Evolutionary conservation across 2,888 invertebrate species (phyloP).

Genomic region (Sussaba pulchella): DNA sequence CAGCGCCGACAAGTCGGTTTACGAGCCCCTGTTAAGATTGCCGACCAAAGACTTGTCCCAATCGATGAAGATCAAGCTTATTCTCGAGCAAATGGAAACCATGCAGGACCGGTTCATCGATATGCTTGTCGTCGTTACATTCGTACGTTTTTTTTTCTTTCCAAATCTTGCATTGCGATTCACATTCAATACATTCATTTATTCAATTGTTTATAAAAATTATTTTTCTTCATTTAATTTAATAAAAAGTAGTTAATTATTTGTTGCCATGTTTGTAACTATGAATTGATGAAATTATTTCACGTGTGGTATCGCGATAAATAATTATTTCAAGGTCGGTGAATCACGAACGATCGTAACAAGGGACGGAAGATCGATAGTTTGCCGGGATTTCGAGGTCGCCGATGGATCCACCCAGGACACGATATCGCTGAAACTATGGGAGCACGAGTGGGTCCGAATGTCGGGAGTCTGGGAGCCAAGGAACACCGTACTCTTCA

Average conservation of each 20-base stretch:
- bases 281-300: no score
- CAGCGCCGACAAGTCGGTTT: slow-evolving; percentile 85
- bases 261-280: no score
- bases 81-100: slow-evolving; percentile 84
- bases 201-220: no score
- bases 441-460: slow-evolving; percentile 90
- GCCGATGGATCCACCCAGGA: slow-evolving; percentile 87
- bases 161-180: background rate
- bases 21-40: slow-evolving; percentile 86
- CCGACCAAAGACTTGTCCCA: slow-evolving; percentile 88
- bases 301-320: no score
- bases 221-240: background rate
- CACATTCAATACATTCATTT: background rate
- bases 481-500: slow-evolving; percentile 89
- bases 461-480: slow-evolving; percentile 89
- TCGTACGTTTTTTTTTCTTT: slow-evolving; percentile 77
- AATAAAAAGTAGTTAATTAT: background rate
- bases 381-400: slow-evolving; percentile 88
- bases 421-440: slow-evolving; percentile 87
- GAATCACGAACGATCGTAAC: slow-evolving; percentile 88
- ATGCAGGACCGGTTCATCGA: slow-evolving; percentile 86
- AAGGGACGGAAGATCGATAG: slow-evolving; percentile 86
- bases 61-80: slow-evolving; percentile 86
- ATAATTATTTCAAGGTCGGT: slow-evolving; percentile 84
- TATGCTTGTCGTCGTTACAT: slow-evolving; percentile 89